Evolutionary conservation across 37 sponge, comb jelly and placozoan genomes (phyloP).

Genomic region (Tethya wilhelma): DNA sequence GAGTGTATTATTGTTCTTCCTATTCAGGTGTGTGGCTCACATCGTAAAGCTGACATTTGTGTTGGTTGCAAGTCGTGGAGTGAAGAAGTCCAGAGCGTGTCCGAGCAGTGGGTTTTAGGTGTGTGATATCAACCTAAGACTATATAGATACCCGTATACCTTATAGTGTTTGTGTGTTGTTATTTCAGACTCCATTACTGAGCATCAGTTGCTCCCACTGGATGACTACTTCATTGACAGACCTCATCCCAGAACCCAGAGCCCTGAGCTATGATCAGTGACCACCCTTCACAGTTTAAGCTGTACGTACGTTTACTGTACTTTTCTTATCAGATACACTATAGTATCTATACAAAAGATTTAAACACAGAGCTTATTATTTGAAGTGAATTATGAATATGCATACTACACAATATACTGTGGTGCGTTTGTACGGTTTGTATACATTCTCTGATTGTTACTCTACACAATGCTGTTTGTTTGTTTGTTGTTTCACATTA

Average conservation of each 20-base stretch:
- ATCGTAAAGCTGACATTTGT: slow-evolving; percentile 52
- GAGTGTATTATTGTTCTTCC: not conserved
- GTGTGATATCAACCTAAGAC: slow-evolving; percentile 4
- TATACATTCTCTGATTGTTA: not conserved
- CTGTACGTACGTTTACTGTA: too few species aligned
- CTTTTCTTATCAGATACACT: not conserved
- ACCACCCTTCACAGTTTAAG: not conserved
- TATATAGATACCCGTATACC: not conserved
- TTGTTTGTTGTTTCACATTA: too few species aligned
- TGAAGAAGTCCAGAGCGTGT: slow-evolving; percentile 19
- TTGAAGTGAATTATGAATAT: too few species aligned
- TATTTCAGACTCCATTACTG: slow-evolving; percentile 21
- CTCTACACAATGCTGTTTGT: too few species aligned
- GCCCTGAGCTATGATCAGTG: slow-evolving; percentile 43
- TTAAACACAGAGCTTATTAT: too few species aligned
- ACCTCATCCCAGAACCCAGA: slow-evolving; percentile 5
- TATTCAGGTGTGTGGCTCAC: slow-evolving; percentile 25
- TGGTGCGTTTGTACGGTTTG: not conserved
- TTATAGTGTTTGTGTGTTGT: not conserved
- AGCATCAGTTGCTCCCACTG: slow-evolving; percentile 18
- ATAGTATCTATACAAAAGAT: not conserved
- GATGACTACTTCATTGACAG: slow-evolving; percentile 32
- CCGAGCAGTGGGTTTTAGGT: slow-evolving; percentile 65
- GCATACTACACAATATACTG: too few species aligned
- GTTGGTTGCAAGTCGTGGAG: slow-evolving; percentile 23